Base-by-base conservation (phyloP, 64 coral and sea anemone genomes). In the Montipora sp. region DNA sequence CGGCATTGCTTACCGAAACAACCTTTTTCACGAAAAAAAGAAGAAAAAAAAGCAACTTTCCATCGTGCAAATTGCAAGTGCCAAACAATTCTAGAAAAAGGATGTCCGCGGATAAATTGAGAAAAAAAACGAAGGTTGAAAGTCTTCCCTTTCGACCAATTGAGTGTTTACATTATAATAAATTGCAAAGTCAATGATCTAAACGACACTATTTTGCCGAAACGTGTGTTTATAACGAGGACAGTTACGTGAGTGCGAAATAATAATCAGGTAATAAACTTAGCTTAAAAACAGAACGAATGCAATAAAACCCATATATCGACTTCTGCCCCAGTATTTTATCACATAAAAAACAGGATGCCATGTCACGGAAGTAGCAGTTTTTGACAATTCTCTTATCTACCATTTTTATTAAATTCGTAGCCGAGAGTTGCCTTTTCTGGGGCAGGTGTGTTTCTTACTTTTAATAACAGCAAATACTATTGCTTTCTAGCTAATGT, bases 401-500 rank as follows among this genome's bases (percentile, higher is more conserved):
- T 61, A 12, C 60, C 3, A 84, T 66, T 68, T 83, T 83, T n/a
- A 49, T 78, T 78, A 81, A 63, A 14, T 15, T 3, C 55, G 0
- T 36, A 22, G 79, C 24, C 22, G 51, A 59, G 51, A 80, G 20
- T 46, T 82, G 6, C 14, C 46, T 61, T 19, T 84, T 84, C 46
- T 19, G 59, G 46, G 49, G 61, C 82, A 85, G 82, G 63, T 85
- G 82, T 15, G 5, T 21, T 50, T 21, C 65, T 18, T 11, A 85
- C 15, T 85, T 85, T 48, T 71, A 85, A 85, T 85, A 85, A 85
- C 63, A 85, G 71, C 60, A 46, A 36, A 44, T 70, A 12, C 61
- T 85, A 85, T 71, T 71, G 61, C 44, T 44, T 50, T 85, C 82
- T 85, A 51, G 82, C 70, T 85, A 85, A 85, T 85, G 48, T 47